Base-by-base conservation (phyloP, 2,888 invertebrate genomes). In the Rotaria socialis region DNA sequence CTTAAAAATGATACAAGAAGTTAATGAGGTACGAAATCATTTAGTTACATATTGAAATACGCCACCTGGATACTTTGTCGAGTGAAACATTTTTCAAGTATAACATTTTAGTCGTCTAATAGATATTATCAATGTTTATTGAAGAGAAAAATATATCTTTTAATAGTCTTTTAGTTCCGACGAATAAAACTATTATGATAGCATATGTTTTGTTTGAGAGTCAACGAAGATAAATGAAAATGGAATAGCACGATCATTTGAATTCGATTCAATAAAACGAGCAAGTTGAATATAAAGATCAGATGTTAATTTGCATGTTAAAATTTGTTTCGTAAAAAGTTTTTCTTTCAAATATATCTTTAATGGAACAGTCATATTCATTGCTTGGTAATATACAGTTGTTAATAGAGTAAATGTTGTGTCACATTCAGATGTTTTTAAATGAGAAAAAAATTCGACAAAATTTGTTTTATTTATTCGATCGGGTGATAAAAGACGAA, bases 301-400 rank as follows among this genome's bases (percentile, higher is more conserved):
- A 0, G 67, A 67, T 67, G 35, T 35, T 47, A 24, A 22, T 80
- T 80, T 80, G 47, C 80, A 80, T 47, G n/a, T 24, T 47, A 47
- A n/a, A 22, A 43, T 11, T 47, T 80, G 80, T 47, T 47, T 80
- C 22, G 11, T 43, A 19, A 19, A 47, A 24, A 80, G 4, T 80
- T 80, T 80, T n/a, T n/a, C 10, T 47, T 80, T 80, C 35, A 80
- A 47, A 43, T 80, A 80, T 24, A 47, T 80, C n/a, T 80, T 22
- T 80, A 80, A n/a, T 24, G 80, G n/a, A 47, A 10, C 47, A 80
- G 24, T 7, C 3, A 11, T n/a, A 43, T 22, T 47, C 11, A 80
- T 24, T 43, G 22, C 7, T 24, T 10, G 22, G 0, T 3, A 4
- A 43, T 43, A 80, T 14, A 80, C 47, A 24, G 5, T 11, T 3